A percentile compares a stretch with the other conserved stretches of the same genome.
These are phyloP conservation scores for Nannospalax galili DNA, from an alignment of 2,113 vertebrate genomes.

Conservation along the genomic window DNA sequence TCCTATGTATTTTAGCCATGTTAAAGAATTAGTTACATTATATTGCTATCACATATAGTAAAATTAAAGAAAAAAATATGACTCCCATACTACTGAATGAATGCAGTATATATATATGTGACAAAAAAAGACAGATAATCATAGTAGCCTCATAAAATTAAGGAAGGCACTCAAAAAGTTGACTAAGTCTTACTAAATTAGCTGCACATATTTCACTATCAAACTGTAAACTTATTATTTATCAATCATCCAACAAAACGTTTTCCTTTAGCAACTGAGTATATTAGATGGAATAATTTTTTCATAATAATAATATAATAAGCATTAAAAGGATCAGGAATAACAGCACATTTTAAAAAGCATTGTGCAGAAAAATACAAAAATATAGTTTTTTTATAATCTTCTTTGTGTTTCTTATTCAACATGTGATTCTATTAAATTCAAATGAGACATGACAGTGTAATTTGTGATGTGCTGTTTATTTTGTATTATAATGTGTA, in stretches of 20 bases:
- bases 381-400: conserved; percentile 27
- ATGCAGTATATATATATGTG: background rate
- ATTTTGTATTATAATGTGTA: conserved; percentile 67
- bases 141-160: conserved; percentile 13
- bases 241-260: background rate
- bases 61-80: conserved; percentile 21
- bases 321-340: background rate
- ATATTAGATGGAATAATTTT: background rate
- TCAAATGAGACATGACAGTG: conserved; percentile 49
- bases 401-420: conserved; percentile 35
- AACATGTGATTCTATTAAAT: conserved; percentile 56
- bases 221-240: conserved; percentile 38
- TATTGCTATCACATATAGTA: background rate
- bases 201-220: background rate
- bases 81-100: background rate
- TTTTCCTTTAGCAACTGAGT: conserved; percentile 1
- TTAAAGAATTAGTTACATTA: conserved; percentile 21
- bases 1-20: background rate
- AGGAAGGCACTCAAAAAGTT: conserved; percentile 14
- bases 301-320: background rate
- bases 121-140: background rate
- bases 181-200: conserved; percentile 35
- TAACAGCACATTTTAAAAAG: background rate
- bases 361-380: background rate
- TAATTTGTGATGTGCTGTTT: conserved; percentile 20